phyloP scores from a whole-genome alignment of 1,140 invertebrate species.

The Drosophila burlai region DNA sequence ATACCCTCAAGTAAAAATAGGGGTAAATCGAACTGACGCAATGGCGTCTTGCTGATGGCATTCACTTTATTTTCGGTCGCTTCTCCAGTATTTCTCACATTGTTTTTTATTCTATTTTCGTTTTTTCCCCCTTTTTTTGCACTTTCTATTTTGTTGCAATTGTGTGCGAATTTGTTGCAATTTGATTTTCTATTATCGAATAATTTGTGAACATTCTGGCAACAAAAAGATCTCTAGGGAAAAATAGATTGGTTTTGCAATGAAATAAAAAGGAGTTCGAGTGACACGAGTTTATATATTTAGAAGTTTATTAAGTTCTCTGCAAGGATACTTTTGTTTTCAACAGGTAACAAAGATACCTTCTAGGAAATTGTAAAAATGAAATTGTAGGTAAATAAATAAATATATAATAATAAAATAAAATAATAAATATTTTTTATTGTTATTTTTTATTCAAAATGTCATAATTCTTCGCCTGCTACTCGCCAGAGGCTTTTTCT shows the following conservation, averaged over 20 bases:
- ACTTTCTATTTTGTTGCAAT: conserved; percentile 73
- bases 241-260: conserved; percentile 21
- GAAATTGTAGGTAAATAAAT: too few species aligned
- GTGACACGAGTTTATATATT: not conserved
- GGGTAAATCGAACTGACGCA: conserved; percentile 72
- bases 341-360: too few species aligned
- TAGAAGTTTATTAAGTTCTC: not conserved
- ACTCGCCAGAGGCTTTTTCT: too few species aligned
- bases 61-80: conserved; percentile 70
- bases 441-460: too few species aligned
- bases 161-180: conserved; percentile 81
- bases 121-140: conserved; percentile 9
- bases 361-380: not conserved
- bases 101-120: conserved; percentile 19
- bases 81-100: conserved; percentile 28
- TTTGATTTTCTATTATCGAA: conserved; percentile 81
- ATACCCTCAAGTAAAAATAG: conserved; percentile 39
- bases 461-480: too few species aligned
- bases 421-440: too few species aligned
- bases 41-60: conserved; percentile 71
- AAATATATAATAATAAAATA: too few species aligned
- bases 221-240: conserved; percentile 14
- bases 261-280: not conserved
- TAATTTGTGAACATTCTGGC: conserved; percentile 68
- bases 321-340: not conserved